These are phyloP conservation scores for Camponotus floridanus DNA, from an alignment of 1,140 invertebrate species.

Conservation along the genomic window DNA sequence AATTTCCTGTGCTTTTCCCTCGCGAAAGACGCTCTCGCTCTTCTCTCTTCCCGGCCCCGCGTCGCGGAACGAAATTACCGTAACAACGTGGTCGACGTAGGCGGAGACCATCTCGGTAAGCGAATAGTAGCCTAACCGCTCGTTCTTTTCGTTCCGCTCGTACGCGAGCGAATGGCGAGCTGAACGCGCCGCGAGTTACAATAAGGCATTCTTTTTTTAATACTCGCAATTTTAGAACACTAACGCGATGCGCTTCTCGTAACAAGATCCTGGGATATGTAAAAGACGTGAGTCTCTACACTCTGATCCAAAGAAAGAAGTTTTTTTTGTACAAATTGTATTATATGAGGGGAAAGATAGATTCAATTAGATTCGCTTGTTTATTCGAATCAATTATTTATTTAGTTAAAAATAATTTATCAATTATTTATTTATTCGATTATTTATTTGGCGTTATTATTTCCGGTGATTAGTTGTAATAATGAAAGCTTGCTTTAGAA, in stretches of 20 bases:
- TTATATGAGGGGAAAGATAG: too few relatives aligned
- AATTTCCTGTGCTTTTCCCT: conserved; percentile 55
- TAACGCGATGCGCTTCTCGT: background rate
- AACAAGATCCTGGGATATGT: background rate
- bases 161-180: conserved; percentile 16
- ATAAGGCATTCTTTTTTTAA: background rate
- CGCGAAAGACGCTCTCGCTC: conserved; percentile 28
- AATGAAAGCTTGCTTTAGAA: too few relatives aligned
- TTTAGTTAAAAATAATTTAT: too few relatives aligned
- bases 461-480: too few relatives aligned
- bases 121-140: conserved; percentile 52
- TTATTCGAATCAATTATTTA: too few relatives aligned
- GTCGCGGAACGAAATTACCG: conserved; percentile 54
- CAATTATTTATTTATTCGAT: too few relatives aligned
- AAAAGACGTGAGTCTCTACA: background rate
- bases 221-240: background rate
- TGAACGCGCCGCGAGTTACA: background rate
- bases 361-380: too few relatives aligned
- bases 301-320: background rate
- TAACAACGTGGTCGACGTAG: conserved; percentile 55
- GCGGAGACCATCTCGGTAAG: conserved; percentile 51
- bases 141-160: conserved; percentile 42
- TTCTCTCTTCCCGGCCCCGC: conserved; percentile 44
- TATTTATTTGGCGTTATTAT: too few relatives aligned
- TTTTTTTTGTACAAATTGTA: too few relatives aligned